Conservation (phyloP, 2,888 invertebrate species). For the Epinotia nisella region DNA sequence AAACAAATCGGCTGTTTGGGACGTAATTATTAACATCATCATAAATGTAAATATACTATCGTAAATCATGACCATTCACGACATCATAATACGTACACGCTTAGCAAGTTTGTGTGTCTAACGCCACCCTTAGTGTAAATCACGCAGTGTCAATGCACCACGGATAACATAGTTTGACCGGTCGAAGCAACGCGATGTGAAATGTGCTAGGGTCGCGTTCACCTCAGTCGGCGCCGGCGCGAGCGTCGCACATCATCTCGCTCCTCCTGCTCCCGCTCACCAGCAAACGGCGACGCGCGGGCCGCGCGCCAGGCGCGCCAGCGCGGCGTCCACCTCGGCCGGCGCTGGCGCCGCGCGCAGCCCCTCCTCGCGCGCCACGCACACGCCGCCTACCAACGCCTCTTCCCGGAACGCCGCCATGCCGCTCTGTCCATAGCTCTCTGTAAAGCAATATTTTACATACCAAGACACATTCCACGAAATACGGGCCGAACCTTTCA, state of each 20-base stretch:
- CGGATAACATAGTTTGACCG: no score
- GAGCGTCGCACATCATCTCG: not conserved
- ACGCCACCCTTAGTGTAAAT: no score
- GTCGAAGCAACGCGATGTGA: no score
- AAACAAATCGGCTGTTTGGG: no score
- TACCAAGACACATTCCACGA: not conserved
- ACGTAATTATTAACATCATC: no score
- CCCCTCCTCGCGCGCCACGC: slow-evolving; percentile 86
- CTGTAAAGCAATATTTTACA: not conserved
- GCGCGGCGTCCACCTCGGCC: slow-evolving; percentile 56
- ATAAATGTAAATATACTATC: no score
- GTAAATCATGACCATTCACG: no score
- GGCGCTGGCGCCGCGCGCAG: slow-evolving; percentile 57
- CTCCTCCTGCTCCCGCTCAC: slow-evolving; percentile 46
- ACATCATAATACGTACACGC: no score
- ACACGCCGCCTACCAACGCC: slow-evolving; percentile 87
- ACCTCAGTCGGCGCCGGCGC: no score
- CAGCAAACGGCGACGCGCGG: slow-evolving; percentile 89
- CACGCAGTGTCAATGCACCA: no score
- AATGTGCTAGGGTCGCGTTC: no score
- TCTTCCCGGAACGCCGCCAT: slow-evolving; percentile 90
- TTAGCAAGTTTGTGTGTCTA: no score
- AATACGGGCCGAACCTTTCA: not conserved
- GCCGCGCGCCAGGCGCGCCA: slow-evolving; percentile 82
- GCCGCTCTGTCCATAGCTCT: slow-evolving; percentile 91